These are phyloP conservation scores for Tupaia chinensis DNA, from an alignment of 2,113 vertebrate species.

Conservation along the genomic window DNA sequence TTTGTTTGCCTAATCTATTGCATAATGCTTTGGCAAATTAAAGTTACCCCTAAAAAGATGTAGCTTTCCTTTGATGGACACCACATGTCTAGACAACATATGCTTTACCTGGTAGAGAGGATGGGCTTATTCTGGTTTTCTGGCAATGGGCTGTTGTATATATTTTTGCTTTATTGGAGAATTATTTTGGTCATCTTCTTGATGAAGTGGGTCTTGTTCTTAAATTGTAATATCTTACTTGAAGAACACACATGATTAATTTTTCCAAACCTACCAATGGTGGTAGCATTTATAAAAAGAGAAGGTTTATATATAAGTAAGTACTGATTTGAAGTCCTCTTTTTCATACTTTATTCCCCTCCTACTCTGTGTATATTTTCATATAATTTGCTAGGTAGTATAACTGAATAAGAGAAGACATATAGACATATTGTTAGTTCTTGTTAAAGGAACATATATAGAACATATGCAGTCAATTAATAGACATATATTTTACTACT, in stretches of 20 bases:
- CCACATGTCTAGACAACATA: background rate
- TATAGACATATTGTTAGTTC: background rate
- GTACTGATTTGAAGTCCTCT: background rate
- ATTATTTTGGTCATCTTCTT: background rate
- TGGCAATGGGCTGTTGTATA: background rate
- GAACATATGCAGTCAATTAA: slow-evolving; percentile 15
- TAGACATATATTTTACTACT: slow-evolving; percentile 5
- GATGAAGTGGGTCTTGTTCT: slow-evolving; percentile 12
- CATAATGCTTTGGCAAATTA: background rate
- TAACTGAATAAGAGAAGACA: slow-evolving; percentile 1
- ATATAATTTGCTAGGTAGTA: slow-evolving; percentile 5
- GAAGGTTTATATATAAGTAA: background rate
- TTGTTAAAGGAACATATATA: background rate
- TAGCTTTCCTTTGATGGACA: background rate
- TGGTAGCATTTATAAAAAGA: background rate
- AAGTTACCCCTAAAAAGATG: background rate
- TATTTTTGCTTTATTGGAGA: background rate
- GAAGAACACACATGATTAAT: background rate
- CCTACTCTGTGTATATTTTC: background rate
- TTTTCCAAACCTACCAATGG: slow-evolving; percentile 45
- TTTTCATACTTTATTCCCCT: background rate
- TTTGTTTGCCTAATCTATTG: slow-evolving; percentile 9
- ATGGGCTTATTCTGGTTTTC: slow-evolving; percentile 25
- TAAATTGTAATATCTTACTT: slow-evolving; percentile 30
- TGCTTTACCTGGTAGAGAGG: slow-evolving; percentile 13